Conservation (phyloP, 1,140 invertebrate species). For the Drosophila sp. region DNA sequence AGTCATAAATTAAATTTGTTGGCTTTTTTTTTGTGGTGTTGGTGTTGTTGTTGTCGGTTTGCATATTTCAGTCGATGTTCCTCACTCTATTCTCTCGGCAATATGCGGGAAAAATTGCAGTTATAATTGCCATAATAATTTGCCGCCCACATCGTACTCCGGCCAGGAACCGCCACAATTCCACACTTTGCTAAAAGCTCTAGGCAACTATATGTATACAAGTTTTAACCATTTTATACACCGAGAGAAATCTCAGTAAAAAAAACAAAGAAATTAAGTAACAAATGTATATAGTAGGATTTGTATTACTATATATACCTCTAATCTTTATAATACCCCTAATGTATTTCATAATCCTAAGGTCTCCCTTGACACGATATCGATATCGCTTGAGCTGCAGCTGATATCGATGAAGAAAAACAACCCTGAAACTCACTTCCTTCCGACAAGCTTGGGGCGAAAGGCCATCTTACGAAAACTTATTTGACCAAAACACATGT, state of each 20-base stretch:
- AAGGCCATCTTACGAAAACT: too few relatives aligned
- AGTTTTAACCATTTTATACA: slow-evolving; percentile 11
- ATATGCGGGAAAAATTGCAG: slow-evolving; percentile 51
- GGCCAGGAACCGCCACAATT: slow-evolving; percentile 1
- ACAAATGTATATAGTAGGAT: not conserved
- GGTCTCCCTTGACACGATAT: too few relatives aligned
- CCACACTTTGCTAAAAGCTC: not conserved
- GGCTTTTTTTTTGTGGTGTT: not conserved
- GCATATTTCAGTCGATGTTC: slow-evolving; percentile 54
- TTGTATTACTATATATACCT: too few relatives aligned
- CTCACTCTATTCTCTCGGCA: slow-evolving; percentile 8
- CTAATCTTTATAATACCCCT: too few relatives aligned
- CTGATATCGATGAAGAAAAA: too few relatives aligned
- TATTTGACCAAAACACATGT: too few relatives aligned
- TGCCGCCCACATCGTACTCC: slow-evolving; percentile 14
- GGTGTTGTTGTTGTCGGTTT: slow-evolving; percentile 15
- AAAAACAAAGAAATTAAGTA: not conserved
- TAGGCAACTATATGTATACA: not conserved
- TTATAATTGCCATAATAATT: slow-evolving; percentile 72
- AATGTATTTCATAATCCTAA: too few relatives aligned
- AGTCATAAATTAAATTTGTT: slow-evolving; percentile 17
- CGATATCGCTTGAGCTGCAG: too few relatives aligned
- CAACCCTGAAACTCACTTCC: too few relatives aligned
- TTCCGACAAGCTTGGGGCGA: too few relatives aligned
- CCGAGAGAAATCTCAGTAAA: not conserved